phyloP scores from a whole-genome alignment of 2,797 vertebrate genomes.

The Sebastes iracundus region DNA sequence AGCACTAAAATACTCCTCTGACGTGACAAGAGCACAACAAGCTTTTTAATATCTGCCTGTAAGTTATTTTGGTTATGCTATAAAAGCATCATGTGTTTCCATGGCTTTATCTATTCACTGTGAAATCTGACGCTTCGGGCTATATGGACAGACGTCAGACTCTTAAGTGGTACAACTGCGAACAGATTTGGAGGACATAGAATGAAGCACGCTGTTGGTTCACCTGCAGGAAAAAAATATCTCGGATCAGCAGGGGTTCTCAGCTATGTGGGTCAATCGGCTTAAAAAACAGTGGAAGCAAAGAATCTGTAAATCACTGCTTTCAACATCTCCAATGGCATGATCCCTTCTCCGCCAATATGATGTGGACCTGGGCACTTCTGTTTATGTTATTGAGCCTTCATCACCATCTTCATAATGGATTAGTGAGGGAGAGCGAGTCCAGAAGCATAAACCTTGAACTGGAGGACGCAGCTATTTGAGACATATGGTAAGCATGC shows the following conservation, averaged over 20 bases:
- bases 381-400: neutral
- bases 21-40: conserved; percentile 4
- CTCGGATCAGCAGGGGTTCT: conserved; percentile 19
- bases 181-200: conserved; percentile 30
- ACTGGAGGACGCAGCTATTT: conserved; percentile 2
- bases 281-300: conserved; percentile 24
- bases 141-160: conserved; percentile 28
- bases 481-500: conserved; percentile 29
- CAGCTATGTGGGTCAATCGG: conserved; percentile 53
- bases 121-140: conserved; percentile 18
- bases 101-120: conserved; percentile 10
- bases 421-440: conserved; percentile 17
- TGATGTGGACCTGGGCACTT: neutral
- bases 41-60: conserved; percentile 3
- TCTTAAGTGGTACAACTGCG: conserved; percentile 8
- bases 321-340: neutral
- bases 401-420: neutral
- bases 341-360: neutral
- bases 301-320: conserved; percentile 11
- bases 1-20: neutral
- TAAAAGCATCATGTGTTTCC: neutral
- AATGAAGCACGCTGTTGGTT: conserved; percentile 4
- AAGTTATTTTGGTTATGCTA: conserved; percentile 14
- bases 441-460: conserved; percentile 40
- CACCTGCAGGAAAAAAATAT: conserved; percentile 25